phyloP scores from a whole-genome alignment of 2,113 vertebrate species.

The Sitta europaea region DNA sequence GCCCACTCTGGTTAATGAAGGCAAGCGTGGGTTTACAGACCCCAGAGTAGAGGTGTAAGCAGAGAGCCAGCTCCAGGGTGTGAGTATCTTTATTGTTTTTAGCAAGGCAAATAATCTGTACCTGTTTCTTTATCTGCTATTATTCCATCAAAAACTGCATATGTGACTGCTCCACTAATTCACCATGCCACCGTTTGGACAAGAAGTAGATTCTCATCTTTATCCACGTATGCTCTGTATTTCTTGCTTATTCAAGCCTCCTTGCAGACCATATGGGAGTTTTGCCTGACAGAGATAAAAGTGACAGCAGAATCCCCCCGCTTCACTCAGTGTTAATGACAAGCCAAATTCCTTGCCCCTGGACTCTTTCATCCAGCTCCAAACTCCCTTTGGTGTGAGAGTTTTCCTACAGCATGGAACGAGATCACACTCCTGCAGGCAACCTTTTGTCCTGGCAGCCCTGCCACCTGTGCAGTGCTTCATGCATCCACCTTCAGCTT shows the following conservation, averaged over 20 bases:
- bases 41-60: constrained; percentile 81
- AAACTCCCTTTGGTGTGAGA: background rate
- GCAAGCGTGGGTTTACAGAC: constrained; percentile 87
- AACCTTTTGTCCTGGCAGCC: background rate
- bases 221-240: background rate
- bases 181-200: background rate
- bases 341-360: background rate
- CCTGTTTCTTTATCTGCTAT: background rate
- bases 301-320: background rate
- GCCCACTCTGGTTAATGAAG: constrained; percentile 85
- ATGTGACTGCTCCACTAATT: background rate
- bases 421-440: background rate
- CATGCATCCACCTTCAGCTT: background rate
- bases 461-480: background rate
- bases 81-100: constrained; percentile 28
- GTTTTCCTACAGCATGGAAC: background rate
- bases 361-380: background rate
- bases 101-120: background rate
- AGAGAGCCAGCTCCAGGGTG: constrained; percentile 45
- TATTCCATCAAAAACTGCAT: background rate
- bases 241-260: background rate
- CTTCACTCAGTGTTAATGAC: background rate
- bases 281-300: background rate
- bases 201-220: background rate
- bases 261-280: background rate